These are phyloP conservation scores for Gallinago paraguaiae DNA, from an alignment of 2,113 vertebrate genomes.

Conservation along the genomic window DNA sequence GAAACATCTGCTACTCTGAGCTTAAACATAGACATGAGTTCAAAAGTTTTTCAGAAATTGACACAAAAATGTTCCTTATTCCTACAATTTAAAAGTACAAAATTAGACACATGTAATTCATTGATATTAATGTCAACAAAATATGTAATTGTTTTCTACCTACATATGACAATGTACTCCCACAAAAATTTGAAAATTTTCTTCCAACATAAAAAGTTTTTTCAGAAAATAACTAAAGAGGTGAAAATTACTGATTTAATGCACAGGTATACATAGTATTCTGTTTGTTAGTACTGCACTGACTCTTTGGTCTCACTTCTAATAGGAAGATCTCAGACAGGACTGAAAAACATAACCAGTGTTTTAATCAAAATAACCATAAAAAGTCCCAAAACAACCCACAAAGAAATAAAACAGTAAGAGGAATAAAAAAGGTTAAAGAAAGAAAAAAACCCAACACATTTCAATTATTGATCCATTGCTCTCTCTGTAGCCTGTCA, in stretches of 20 bases:
- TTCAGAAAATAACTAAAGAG: background rate
- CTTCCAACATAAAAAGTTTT: background rate
- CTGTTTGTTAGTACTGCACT: background rate
- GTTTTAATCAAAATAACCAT: background rate
- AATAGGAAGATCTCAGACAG: background rate
- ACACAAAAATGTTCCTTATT: background rate
- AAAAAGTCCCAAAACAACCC: background rate
- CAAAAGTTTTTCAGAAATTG: background rate
- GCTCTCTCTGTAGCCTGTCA: background rate
- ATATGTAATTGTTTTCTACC: background rate
- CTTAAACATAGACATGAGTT: background rate
- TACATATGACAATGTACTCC: background rate
- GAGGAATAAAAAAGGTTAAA: background rate
- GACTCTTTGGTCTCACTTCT: background rate
- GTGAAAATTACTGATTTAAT: background rate
- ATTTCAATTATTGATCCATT: background rate
- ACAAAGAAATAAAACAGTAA: background rate
- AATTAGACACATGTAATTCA: background rate
- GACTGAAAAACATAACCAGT: background rate
- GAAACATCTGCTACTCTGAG: background rate
- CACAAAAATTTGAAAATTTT: background rate
- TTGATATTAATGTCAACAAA: background rate
- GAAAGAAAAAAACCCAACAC: background rate
- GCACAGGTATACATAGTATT: background rate
- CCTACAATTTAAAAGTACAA: background rate